Base-by-base conservation (phyloP, 2,113 vertebrate species). In the Anhinga anhinga region DNA sequence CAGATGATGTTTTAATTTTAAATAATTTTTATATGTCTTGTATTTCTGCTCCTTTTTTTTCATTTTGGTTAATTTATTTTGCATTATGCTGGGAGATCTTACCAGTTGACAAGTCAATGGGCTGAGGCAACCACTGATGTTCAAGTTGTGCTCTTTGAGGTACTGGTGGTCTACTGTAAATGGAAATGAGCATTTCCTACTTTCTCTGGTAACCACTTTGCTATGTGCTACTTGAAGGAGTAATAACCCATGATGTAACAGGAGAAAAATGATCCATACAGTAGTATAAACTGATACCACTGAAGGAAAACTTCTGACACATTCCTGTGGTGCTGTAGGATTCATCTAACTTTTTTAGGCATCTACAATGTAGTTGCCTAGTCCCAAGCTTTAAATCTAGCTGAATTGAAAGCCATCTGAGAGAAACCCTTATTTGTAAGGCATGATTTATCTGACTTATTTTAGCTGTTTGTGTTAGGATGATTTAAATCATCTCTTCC, bases 51-150 rank as follows among this genome's bases (percentile, higher is more conserved):
- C 3, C 7, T 29, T 53, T 78, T 44, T 52, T 59, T 27, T 18
- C 13, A 34, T 45, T 14, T 22, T 34, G 4, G 9, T 25, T 45
- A 62, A 70, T 80, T 63, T 67, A 38, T 47, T 80, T 47, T 87
- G 7, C 26, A 26, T 53, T 40, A 16, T 42, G 9, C 10, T 66
- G 42, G 81, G 58, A 69, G 6, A 40, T 5, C 29, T 67, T 50
- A 49, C 1, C 9, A 34, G 11, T 0, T 71, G 18, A 32, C 4
- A 70, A 34, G 7, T 20, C 70, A 79, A 16, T 0, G 3, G 25
- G 5, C 13, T 58, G n/a, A 49, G 21, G 30, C 30, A 89, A 65
- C 4, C 15, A 13, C 13, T 63, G 26, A 22, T 56, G 34, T 53
- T 52, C 36, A 49, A 3, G 8, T 36, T 58, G 8, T 50, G 26